Base-by-base conservation (phyloP, 2,113 vertebrate species). In the Salvelinus fontinalis region DNA sequence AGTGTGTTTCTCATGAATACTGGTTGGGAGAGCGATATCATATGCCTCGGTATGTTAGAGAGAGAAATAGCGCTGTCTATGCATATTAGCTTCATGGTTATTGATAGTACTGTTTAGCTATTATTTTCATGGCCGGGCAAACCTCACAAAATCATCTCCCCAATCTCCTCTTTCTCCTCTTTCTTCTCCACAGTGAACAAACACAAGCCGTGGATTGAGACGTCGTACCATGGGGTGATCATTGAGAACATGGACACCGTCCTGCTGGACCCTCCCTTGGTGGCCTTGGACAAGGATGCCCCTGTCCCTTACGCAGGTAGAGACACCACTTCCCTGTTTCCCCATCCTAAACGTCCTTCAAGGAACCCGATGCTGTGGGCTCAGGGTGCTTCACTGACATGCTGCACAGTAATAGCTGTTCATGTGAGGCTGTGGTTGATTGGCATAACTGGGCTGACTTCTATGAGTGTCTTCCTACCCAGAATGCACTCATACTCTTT, bases 191-290 rank as follows among this genome's bases (percentile, higher is more conserved):
- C 82, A 99, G 98, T 98, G 74, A 99, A 99, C 91, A 99, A 98
- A 85, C 98, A 99, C 92, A 99, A 99, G 75, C 98, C 98, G 3
- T 99, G 98, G 98, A 98, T 99, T 60, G 98, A 99, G 92, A 97
- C 96, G 0, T 98, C 97, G 0, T 99, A 99, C 85, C 98, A 99
- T 7, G 98, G 98, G 70, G 95, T 99, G 85, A 95, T 99, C 87
- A 97, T 95, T 0, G 98, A 99, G 91, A 99, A 99, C 91, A 96
- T 96, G 8, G 96, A 97, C 85, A 97, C 95, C 0, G 97, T 99
- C 69, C 94, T 98, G 87, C 88, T 99, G 93, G 98, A 99, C 85
- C 98, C 97, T 70, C 98, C 98, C 0, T 93, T 99, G 44, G 96
- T 99, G 4, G 98, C 98, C 64, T 86, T 99, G 82, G 98, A 99